phyloP scores from a whole-genome alignment of 1,140 invertebrate species.

The Platorchestia sp. region DNA sequence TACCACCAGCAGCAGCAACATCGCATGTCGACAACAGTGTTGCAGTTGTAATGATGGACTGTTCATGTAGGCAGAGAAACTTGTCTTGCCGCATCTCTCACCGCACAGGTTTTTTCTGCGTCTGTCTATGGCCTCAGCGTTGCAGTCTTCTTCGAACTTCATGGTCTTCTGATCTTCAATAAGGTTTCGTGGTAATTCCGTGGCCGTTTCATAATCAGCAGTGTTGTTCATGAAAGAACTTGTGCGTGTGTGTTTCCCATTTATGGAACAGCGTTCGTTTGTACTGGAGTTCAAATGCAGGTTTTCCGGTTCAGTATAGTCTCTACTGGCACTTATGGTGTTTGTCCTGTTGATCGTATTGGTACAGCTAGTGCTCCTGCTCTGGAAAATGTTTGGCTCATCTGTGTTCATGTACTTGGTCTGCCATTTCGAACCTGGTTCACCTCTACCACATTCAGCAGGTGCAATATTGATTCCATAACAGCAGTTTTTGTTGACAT shows the following conservation, averaged over 20 bases:
- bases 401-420: background rate
- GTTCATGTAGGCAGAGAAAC: background rate
- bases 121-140: background rate
- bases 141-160: background rate
- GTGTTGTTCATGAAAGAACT: background rate
- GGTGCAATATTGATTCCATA: background rate
- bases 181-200: background rate
- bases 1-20: background rate
- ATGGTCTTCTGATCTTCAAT: background rate
- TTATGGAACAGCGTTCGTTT: background rate
- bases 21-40: background rate
- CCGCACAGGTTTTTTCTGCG: background rate
- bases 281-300: background rate
- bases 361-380: background rate
- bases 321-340: background rate
- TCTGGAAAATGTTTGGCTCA: background rate
- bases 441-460: background rate
- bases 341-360: background rate
- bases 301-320: background rate
- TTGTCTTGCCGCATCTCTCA: background rate
- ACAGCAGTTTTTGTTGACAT: background rate
- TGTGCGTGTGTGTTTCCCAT: background rate
- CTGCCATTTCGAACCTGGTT: background rate
- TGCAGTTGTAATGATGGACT: background rate
- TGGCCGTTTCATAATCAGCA: background rate